These are phyloP conservation scores for Galemys pyrenaicus DNA, from an alignment of 2,113 vertebrate genomes.

Conservation along the genomic window DNA sequence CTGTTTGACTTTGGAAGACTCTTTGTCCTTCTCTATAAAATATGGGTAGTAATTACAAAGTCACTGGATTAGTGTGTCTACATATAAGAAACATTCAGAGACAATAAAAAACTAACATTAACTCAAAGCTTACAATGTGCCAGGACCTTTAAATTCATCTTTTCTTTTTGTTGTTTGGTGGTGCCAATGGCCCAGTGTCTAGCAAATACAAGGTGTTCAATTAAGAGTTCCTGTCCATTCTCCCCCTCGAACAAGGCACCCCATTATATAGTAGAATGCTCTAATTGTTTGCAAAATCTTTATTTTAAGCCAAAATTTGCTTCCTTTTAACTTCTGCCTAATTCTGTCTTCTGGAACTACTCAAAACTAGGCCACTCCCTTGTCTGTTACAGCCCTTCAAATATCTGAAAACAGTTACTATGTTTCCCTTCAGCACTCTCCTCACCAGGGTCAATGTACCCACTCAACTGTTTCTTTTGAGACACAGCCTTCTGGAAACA, in stretches of 20 bases:
- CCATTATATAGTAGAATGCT: conserved; percentile 61
- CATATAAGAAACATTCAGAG: not conserved
- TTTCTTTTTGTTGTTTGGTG: not conserved
- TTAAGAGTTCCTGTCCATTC: conserved; percentile 61
- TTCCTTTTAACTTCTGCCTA: conserved; percentile 64
- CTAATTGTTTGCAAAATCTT: conserved; percentile 62
- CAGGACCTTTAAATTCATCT: not conserved
- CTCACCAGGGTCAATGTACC: not conserved
- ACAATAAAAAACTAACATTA: not conserved
- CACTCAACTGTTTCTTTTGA: conserved; percentile 43
- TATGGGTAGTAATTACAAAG: not conserved
- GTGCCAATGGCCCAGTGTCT: not conserved
- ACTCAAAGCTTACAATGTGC: not conserved
- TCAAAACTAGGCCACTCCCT: conserved; percentile 41
- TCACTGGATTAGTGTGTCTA: not conserved
- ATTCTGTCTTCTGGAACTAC: conserved; percentile 55
- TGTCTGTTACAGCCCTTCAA: conserved; percentile 57
- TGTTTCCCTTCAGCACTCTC: not conserved
- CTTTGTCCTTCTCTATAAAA: not conserved
- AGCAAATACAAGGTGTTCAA: conserved; percentile 63
- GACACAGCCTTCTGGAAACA: conserved; percentile 7
- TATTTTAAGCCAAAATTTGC: conserved; percentile 55
- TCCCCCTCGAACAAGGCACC: conserved; percentile 54
- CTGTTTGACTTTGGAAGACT: not conserved
- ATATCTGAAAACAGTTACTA: conserved; percentile 29